Conservation (phyloP, 2,888 invertebrate genomes). For the Cephus rjabovi region DNA sequence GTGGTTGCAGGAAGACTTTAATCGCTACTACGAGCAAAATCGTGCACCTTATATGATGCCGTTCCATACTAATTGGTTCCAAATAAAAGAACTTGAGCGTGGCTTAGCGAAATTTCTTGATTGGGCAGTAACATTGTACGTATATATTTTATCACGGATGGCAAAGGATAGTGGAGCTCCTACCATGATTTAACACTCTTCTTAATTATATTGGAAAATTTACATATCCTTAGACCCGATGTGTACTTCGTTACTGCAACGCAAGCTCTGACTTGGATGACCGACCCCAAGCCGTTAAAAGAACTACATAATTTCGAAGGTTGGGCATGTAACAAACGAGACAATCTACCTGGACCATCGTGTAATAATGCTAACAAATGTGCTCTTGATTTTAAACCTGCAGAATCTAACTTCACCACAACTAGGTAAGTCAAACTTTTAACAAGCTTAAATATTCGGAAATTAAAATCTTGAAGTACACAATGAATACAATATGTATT, state of each 20-base stretch:
- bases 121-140: slow-evolving; percentile 81
- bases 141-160: slow-evolving; percentile 34
- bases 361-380: slow-evolving; percentile 88
- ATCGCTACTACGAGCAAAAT: slow-evolving; percentile 86
- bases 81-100: slow-evolving; percentile 83
- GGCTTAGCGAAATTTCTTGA: slow-evolving; percentile 89
- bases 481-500: not conserved
- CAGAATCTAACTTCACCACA: slow-evolving; percentile 81
- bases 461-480: not conserved
- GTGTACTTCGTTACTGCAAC: slow-evolving; percentile 90
- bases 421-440: slow-evolving; percentile 68
- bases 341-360: slow-evolving; percentile 78
- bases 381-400: slow-evolving; percentile 82
- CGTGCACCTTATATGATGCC: slow-evolving; percentile 95
- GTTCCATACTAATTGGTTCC: slow-evolving; percentile 97
- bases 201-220: not conserved
- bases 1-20: slow-evolving; percentile 92
- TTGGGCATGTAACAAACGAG: slow-evolving; percentile 83
- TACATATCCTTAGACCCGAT: slow-evolving; percentile 75
- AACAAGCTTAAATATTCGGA: not conserved
- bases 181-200: not conserved
- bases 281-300: slow-evolving; percentile 82
- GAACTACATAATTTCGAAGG: slow-evolving; percentile 79
- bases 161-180: not conserved
- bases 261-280: slow-evolving; percentile 91